These are phyloP conservation scores for Oxyteleia sp. DNA, from an alignment of 2,888 invertebrate genomes.

Conservation along the genomic window DNA sequence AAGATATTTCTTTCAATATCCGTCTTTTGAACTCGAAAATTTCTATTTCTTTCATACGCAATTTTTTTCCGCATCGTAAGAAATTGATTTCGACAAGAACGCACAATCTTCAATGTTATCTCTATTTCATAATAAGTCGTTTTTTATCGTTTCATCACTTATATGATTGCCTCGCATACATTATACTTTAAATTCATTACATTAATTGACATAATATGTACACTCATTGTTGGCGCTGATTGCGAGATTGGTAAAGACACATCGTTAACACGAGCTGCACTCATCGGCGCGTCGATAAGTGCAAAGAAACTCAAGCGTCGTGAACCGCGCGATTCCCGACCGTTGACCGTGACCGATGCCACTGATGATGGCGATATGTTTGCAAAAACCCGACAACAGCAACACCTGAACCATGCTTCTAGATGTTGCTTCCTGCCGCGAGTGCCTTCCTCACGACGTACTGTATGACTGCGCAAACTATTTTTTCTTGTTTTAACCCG, in stretches of 20 bases:
- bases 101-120: constrained; percentile 52
- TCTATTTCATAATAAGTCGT: constrained; percentile 45
- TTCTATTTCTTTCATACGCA: neutral
- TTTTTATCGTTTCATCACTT: constrained; percentile 53
- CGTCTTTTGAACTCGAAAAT: too few relatives aligned
- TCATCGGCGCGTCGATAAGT: constrained; percentile 66
- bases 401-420: constrained; percentile 64
- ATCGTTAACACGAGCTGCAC: constrained; percentile 69
- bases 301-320: constrained; percentile 56
- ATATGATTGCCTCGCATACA: constrained; percentile 35
- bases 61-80: constrained; percentile 14
- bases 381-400: constrained; percentile 76
- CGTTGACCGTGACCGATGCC: constrained; percentile 76
- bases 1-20: too few relatives aligned
- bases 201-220: constrained; percentile 65
- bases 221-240: constrained; percentile 55
- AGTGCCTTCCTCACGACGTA: constrained; percentile 68
- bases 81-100: constrained; percentile 44
- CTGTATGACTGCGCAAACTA: constrained; percentile 58
- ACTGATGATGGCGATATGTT: constrained; percentile 76
- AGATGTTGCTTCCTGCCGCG: constrained; percentile 67
- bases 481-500: constrained; percentile 61
- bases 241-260: constrained; percentile 64
- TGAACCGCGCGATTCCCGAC: constrained; percentile 70
- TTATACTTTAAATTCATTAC: constrained; percentile 54